Evolutionary conservation across 2,797 vertebrate genomes (phyloP), one percentile per base, ranked within the genome.

Genomic region (Perodicticus potto): DNA sequence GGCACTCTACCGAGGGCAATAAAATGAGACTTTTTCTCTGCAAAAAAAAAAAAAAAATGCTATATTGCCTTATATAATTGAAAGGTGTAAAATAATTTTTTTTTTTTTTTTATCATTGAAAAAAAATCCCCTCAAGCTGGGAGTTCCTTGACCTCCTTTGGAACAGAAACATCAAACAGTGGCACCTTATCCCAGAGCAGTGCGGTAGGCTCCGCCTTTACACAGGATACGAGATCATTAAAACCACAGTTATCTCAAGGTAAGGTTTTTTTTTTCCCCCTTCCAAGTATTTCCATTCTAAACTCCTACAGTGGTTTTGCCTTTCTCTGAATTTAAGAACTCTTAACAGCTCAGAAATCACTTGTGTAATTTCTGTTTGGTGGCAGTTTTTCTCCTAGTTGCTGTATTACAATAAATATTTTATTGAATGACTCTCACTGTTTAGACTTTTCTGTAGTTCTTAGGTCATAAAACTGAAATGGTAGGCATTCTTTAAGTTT

Each of bases 111-210:
- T 95, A 7, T 96, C 43, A 43, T 90, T 93, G 10, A 53, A 91
- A 93, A 93, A 86, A 95, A 45, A 81, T 97, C 27, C 96, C 97
- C 98, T 92, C 77, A 98, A 98, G 40, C 40, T 40, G 40, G 40
- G 40, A 40, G 40, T 5, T 40, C 40, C 40, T 40, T 40, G 40
- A 40, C 40, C 40, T 40, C 40, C 40, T 40, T 40, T 40, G 40
- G 40, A 40, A 40, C 40, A 40, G 40, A 40, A 40, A 40, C 40
- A 40, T 40, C 40, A 40, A 40, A 40, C 40, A 40, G 40, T 40
- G 40, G 40, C 40, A 40, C 40, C 40, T 40, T 40, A 40, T 40
- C 40, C 40, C 40, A 40, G 5, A 40, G 40, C 40, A 40, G 40
- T 40, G 40, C 40, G 40, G 40, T 40, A 40, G 40, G 40, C 40